Conservation (phyloP, 2,888 invertebrate genomes). For the Mantis religiosa region DNA sequence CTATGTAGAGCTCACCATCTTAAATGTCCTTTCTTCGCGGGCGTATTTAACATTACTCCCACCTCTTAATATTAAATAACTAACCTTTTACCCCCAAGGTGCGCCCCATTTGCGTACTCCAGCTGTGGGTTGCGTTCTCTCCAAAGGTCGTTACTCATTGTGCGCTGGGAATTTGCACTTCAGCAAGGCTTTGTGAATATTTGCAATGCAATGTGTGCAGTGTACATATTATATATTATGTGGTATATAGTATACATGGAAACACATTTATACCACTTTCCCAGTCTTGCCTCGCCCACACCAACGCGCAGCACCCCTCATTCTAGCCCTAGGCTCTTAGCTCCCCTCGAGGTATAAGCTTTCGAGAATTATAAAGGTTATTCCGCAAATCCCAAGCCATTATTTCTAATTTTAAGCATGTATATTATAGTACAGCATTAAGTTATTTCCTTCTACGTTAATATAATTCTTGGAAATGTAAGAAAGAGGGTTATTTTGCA, state of each 20-base stretch:
- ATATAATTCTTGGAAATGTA: background rate
- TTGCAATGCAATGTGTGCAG: background rate
- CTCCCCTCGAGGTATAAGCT: constrained; percentile 1
- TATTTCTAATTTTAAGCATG: constrained; percentile 26
- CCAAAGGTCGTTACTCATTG: background rate
- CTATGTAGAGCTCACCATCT: background rate
- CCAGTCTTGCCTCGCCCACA: background rate
- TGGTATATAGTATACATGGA: background rate
- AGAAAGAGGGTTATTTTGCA: background rate
- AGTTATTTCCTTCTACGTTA: background rate
- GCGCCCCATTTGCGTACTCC: background rate
- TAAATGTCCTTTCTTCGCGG: background rate
- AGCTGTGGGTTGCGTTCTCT: background rate
- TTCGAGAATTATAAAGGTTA: constrained; percentile 27
- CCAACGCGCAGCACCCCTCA: background rate
- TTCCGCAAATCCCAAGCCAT: constrained; percentile 25
- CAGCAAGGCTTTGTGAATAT: constrained; percentile 18
- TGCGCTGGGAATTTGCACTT: constrained; percentile 17
- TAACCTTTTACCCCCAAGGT: background rate
- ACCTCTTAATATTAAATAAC: background rate
- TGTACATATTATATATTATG: background rate
- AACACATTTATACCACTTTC: constrained; percentile 23
- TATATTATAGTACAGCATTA: background rate
- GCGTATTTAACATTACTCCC: background rate
- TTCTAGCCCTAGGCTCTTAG: background rate